Base-by-base conservation (phyloP, 2,797 vertebrate species). In the Tolypeutes matacus region DNA sequence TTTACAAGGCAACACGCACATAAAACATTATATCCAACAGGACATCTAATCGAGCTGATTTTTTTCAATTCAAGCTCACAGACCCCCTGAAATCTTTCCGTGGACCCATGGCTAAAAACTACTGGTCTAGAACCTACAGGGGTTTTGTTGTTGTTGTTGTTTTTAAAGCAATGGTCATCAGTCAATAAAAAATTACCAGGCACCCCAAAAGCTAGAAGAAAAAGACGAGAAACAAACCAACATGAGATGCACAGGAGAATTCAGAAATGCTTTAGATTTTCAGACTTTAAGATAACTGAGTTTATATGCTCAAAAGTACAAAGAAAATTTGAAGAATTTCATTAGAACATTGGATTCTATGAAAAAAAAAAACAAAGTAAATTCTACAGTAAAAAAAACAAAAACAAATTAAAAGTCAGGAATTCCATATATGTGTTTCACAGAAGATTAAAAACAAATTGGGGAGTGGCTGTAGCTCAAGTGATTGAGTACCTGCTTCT, bases 301-400 rank as follows among this genome's bases (percentile, higher is more conserved):
- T 36, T 56, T 64, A 80, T 13, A 72, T 42, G 11, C 39, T 83
- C 6, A 85, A 92, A 81, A 72, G 53, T 60, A 53, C 6, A 78
- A 60, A 93, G 21, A 34, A 89, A 86, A 82, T 46, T 65, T 49
- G 13, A 86, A 29, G 15, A 62, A 62, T 82, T 62, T 95, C 34
- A 87, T 23, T 27, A 75, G 39, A 46, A 86, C 20, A 58, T 8
- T 42, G 23, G 11, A 82, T 89, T 77, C 69, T 46, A 64, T 49
- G 5, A 56, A 91, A 34, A 93, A 70, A 23, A 92, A 83, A 70
- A 17, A 60, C 31, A 62, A 13, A 62, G 2, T 34, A 83, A 67
- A n/a, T 39, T 83, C 34, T 69, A 69, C 23, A 78, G 80, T 15
- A 72, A 94, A 77, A 86, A 93, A 95, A 77, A 46, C 5, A 5